Evolutionary conservation across 2,888 invertebrate genomes (phyloP).

Genomic region (Ceramica pisi): DNA sequence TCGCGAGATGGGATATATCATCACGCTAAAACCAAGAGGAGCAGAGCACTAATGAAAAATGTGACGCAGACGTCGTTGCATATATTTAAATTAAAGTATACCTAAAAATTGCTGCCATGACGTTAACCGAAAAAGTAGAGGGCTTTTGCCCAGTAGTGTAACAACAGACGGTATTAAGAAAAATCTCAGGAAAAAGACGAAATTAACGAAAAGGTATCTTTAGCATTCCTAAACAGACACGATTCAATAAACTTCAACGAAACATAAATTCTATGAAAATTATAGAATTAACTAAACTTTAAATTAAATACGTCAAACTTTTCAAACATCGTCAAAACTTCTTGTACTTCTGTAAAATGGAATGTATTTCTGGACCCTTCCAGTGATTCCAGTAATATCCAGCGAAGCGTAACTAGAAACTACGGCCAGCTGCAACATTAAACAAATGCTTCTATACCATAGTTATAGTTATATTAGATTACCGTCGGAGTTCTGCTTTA

Average conservation of each 20-base stretch:
- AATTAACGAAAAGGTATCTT: not conserved
- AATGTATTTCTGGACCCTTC: constrained; percentile 8
- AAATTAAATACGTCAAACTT: not conserved
- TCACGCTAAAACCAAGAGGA: no score
- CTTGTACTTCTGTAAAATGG: not conserved
- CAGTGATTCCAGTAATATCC: not conserved
- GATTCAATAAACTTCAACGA: not conserved
- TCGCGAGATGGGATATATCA: no score
- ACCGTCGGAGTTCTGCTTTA: constrained; percentile 49
- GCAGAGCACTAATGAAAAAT: no score
- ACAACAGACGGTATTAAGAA: no score
- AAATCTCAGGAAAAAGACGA: not conserved
- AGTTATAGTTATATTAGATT: constrained; percentile 43
- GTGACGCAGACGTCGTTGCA: no score
- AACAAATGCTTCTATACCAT: constrained; percentile 15
- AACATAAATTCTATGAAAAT: not conserved
- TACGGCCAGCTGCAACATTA: constrained; percentile 54
- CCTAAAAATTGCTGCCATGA: no score
- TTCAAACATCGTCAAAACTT: not conserved
- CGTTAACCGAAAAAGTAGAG: no score
- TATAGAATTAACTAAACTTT: not conserved
- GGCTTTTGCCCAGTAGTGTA: no score
- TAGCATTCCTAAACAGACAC: not conserved
- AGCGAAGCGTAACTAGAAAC: constrained; percentile 41
- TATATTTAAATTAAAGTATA: no score